These are phyloP conservation scores for Drosophila tsacasi DNA, from an alignment of 1,140 invertebrate genomes.

Conservation along the genomic window DNA sequence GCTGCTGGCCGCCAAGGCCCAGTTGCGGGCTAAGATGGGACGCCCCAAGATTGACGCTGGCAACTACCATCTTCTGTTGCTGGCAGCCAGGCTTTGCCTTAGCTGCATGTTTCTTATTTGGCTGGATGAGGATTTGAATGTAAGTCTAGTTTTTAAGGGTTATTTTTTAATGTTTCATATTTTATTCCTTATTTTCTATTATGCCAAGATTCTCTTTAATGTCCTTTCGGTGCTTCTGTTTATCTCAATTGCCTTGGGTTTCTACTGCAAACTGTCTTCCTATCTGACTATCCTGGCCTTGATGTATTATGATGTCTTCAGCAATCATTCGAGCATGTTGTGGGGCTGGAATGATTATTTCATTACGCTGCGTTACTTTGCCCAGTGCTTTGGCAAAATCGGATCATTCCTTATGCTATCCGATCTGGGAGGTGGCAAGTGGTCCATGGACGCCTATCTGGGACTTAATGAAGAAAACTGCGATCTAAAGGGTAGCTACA, in stretches of 20 bases:
- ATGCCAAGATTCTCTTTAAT: not conserved
- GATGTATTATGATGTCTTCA: constrained; percentile 17
- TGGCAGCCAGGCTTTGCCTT: constrained; percentile 33
- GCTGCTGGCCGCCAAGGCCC: constrained; percentile 30
- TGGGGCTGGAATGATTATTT: constrained; percentile 52
- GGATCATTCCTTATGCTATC: constrained; percentile 44
- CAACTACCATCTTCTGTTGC: not conserved
- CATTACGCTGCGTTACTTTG: constrained; percentile 34
- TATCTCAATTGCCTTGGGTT: constrained; percentile 20
- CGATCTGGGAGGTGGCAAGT: constrained; percentile 52
- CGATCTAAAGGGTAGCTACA: constrained; percentile 12
- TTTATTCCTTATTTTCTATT: not conserved
- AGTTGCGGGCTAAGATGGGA: not conserved
- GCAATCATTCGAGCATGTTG: constrained; percentile 12
- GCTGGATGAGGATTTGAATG: constrained; percentile 24
- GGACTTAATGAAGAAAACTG: not conserved
- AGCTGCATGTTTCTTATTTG: constrained; percentile 19
- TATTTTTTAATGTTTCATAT: not conserved
- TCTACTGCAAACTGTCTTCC: constrained; percentile 16
- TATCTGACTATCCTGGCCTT: constrained; percentile 7
- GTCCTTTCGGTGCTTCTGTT: not conserved
- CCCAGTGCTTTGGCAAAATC: constrained; percentile 22
- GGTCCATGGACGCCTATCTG: constrained; percentile 43
- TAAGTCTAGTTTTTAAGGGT: not conserved
- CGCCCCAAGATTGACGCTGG: not conserved